phyloP scores from a whole-genome alignment of 2,113 vertebrate genomes.

The Rynchops niger region DNA sequence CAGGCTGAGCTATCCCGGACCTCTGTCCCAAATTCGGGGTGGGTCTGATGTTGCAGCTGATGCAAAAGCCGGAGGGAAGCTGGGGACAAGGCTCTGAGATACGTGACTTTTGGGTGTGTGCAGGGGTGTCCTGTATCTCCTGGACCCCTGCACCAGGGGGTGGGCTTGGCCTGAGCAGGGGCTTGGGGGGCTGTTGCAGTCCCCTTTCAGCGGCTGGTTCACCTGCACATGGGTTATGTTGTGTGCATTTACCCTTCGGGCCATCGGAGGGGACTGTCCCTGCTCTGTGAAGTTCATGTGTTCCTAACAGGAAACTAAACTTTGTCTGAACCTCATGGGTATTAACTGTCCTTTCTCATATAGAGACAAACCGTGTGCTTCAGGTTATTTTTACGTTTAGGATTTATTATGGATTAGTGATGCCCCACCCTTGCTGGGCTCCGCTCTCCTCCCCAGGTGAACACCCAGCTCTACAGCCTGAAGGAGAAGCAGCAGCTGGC shows the following conservation, averaged over 20 bases:
- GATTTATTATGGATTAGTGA: not conserved
- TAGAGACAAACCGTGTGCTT: fast-evolving
- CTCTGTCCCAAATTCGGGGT: fast-evolving
- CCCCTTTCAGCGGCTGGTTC: not conserved
- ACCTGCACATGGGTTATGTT: fast-evolving
- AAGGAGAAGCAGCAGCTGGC: slow-evolving; percentile 92
- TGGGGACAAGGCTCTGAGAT: fast-evolving
- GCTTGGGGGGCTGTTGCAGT: not conserved
- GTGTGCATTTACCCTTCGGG: not conserved
- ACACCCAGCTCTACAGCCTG: slow-evolving; percentile 91
- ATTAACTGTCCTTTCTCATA: not conserved
- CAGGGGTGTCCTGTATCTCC: not conserved
- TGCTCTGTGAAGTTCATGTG: fast-evolving
- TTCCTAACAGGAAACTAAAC: not conserved
- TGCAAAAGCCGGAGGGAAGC: not conserved
- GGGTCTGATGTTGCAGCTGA: fast-evolving
- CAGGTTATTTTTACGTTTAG: not conserved
- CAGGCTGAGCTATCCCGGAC: fast-evolving
- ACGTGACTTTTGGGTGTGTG: fast-evolving
- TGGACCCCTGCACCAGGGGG: fast-evolving
- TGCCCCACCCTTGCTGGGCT: not conserved
- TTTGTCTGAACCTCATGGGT: fast-evolving
- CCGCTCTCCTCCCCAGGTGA: slow-evolving; percentile 79
- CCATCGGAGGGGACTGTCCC: not conserved
- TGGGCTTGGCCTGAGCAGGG: not conserved